These are phyloP conservation scores for Pseudoips prasinana DNA, from an alignment of 2,888 invertebrate species.

Conservation along the genomic window DNA sequence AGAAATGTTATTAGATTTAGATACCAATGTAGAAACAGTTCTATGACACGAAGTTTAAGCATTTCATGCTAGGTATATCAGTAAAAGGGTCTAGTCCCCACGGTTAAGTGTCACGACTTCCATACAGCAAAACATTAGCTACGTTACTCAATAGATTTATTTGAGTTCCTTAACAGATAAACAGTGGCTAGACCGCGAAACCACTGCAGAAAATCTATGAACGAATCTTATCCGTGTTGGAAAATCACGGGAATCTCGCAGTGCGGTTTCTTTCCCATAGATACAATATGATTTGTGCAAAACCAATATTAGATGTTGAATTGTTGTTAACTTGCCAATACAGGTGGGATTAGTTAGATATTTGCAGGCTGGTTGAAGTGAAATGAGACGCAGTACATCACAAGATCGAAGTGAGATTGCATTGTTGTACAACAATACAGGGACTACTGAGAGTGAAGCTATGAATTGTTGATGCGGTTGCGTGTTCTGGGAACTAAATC, in stretches of 20 bases:
- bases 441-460: constrained; percentile 55
- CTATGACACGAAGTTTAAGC: constrained; percentile 49
- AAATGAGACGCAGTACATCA: constrained; percentile 72
- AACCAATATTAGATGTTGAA: constrained; percentile 72
- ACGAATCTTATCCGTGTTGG: constrained; percentile 68
- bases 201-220: constrained; percentile 71
- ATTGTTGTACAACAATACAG: constrained; percentile 68
- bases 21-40: constrained; percentile 19
- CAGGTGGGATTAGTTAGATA: constrained; percentile 48
- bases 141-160: constrained; percentile 70
- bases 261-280: constrained; percentile 74
- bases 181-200: constrained; percentile 72
- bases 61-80: constrained; percentile 48
- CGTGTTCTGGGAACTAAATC: constrained; percentile 71
- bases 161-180: constrained; percentile 69
- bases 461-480: constrained; percentile 69
- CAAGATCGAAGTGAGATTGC: constrained; percentile 69
- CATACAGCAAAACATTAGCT: constrained; percentile 62
- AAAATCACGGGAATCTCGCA: constrained; percentile 69
- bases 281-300: constrained; percentile 68
- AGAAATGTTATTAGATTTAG: background rate
- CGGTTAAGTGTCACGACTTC: constrained; percentile 67
- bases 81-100: constrained; percentile 52
- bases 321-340: constrained; percentile 62
- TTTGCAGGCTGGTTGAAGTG: constrained; percentile 53